Conservation (phyloP, 2,113 vertebrate genomes). For the Athene cunicularia region DNA sequence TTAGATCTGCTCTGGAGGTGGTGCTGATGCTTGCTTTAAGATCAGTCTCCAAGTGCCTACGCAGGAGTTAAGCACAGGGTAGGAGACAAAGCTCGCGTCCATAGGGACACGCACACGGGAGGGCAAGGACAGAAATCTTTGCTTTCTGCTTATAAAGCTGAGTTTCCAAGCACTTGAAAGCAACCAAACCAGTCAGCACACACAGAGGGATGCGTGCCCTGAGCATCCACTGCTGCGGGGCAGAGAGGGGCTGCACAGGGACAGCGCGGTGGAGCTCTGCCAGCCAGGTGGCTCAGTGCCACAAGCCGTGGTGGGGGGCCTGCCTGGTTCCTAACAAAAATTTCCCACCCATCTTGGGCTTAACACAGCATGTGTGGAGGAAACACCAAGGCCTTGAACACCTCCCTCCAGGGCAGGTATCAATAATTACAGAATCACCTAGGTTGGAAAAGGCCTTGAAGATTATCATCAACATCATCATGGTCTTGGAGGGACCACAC, state of each 20-base stretch:
- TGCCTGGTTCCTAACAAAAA: neutral
- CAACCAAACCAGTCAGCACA: neutral
- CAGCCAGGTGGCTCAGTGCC: neutral
- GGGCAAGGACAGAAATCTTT: neutral
- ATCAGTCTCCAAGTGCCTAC: neutral
- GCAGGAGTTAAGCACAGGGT: neutral
- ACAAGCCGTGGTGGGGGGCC: neutral
- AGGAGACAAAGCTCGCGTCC: neutral
- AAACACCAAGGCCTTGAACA: neutral
- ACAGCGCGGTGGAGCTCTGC: neutral
- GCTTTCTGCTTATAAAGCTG: neutral
- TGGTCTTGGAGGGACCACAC: neutral
- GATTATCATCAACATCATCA: no score
- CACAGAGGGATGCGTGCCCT: accelerated
- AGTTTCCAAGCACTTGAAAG: neutral
- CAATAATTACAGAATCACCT: neutral
- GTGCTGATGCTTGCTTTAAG: neutral
- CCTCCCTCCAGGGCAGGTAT: neutral
- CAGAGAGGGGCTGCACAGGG: neutral
- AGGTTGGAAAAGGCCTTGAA: no score
- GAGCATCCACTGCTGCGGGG: accelerated
- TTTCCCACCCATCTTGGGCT: neutral
- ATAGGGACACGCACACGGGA: neutral
- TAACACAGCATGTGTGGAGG: neutral
- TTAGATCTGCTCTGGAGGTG: slow-evolving; percentile 22